Evolutionary conservation across 2,113 vertebrate species (phyloP).

Genomic region (Tupaia chinensis): DNA sequence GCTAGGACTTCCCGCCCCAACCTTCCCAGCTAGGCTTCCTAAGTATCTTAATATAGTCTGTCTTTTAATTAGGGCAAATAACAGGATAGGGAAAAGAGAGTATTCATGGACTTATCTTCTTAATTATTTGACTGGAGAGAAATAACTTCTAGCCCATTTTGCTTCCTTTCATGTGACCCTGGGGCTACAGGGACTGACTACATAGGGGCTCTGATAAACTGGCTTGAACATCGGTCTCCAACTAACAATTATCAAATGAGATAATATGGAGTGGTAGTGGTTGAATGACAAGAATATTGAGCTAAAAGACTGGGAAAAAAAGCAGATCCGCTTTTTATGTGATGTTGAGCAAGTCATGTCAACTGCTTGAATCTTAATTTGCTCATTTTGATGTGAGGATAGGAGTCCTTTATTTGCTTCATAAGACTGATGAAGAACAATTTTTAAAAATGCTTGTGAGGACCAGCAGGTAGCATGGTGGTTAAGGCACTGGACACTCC

Average conservation of each 20-base stretch:
- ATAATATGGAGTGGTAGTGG: not conserved
- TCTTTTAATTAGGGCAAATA: slow-evolving; percentile 37
- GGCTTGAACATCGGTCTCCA: not conserved
- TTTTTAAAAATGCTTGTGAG: too few relatives aligned
- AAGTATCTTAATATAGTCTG: not conserved
- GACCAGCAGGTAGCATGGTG: too few relatives aligned
- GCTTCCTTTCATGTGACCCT: not conserved
- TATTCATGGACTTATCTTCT: not conserved
- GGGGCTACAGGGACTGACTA: not conserved
- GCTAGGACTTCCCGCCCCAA: not conserved
- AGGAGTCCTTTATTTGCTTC: not conserved
- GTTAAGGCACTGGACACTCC: too few relatives aligned
- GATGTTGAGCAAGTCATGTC: not conserved
- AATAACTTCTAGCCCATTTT: slow-evolving; percentile 26
- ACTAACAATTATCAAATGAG: slow-evolving; percentile 1
- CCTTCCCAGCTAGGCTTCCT: not conserved
- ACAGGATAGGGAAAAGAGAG: not conserved
- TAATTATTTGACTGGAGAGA: slow-evolving; percentile 5
- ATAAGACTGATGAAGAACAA: not conserved
- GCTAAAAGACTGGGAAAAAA: not conserved
- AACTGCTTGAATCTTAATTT: not conserved
- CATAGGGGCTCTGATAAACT: not conserved
- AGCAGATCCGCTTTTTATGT: not conserved
- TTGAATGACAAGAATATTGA: not conserved
- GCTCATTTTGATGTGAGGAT: not conserved